Conservation (phyloP, 2,888 invertebrate species). For the Galerucella calmariensis region DNA sequence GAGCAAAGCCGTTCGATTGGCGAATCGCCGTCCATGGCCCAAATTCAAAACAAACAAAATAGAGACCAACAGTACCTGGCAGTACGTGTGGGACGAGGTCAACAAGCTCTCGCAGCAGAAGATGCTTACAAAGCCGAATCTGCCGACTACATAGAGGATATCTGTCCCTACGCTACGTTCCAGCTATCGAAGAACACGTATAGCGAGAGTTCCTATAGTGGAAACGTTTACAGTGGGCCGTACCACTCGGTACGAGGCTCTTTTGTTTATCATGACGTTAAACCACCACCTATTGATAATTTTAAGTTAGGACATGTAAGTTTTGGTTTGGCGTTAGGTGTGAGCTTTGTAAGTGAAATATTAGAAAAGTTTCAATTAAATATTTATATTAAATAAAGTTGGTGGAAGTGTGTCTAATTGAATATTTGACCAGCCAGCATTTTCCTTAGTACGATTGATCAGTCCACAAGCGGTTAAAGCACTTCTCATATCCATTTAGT, state of each 20-base stretch:
- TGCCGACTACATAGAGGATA: conserved; percentile 90
- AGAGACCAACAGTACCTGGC: conserved; percentile 82
- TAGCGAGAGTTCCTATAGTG: conserved; percentile 91
- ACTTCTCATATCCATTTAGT: no score
- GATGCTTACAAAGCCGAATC: conserved; percentile 67
- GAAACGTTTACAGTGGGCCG: conserved; percentile 87
- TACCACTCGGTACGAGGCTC: conserved; percentile 87
- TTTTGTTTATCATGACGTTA: conserved; percentile 91
- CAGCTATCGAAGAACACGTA: conserved; percentile 85
- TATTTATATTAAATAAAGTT: no score
- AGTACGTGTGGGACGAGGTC: conserved; percentile 66
- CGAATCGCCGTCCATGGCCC: conserved; percentile 82
- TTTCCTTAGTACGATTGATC: no score
- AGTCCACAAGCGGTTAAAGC: no score
- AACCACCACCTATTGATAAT: conserved; percentile 79
- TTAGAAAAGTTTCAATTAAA: no score
- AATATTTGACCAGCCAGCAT: no score
- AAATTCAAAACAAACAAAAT: conserved; percentile 84
- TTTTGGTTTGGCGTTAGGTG: conserved; percentile 48
- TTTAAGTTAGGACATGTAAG: conserved; percentile 79
- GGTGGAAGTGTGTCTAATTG: no score
- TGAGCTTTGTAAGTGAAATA: conserved; percentile 6
- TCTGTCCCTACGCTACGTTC: conserved; percentile 93
- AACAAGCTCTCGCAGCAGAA: conserved; percentile 66
- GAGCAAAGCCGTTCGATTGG: conserved; percentile 70